Percentiles rank a stretch among this genome's conserved stretches.
These are phyloP conservation scores for Phrynocephalus guinanensis DNA, from an alignment of 2,797 vertebrate genomes.

Conservation along the genomic window DNA sequence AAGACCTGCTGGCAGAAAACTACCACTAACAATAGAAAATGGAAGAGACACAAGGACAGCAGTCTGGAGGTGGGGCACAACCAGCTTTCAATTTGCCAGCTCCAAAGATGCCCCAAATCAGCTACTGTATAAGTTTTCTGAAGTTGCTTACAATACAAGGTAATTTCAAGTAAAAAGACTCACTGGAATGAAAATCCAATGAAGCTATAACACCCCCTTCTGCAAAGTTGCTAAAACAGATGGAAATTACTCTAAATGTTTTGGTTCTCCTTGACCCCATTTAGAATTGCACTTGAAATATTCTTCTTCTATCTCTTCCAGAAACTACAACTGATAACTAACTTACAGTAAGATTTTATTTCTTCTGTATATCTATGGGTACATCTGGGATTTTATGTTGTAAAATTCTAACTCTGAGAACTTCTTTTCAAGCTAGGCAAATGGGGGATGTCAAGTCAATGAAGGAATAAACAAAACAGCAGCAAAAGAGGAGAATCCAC, in stretches of 20 bases:
- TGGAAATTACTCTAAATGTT: background rate
- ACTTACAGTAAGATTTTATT: background rate
- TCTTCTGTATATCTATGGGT: background rate
- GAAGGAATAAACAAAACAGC: background rate
- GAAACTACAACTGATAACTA: background rate
- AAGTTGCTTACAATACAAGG: no score
- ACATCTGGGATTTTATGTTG: background rate
- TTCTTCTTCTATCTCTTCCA: background rate
- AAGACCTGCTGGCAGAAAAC: no score
- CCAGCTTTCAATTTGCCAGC: no score
- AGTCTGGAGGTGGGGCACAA: no score
- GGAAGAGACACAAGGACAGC: no score
- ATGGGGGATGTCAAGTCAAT: background rate
- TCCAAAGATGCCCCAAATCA: no score
- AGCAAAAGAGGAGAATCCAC: background rate
- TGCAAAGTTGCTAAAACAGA: no score
- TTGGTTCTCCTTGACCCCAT: background rate
- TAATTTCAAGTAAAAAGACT: no score
- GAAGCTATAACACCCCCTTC: no score
- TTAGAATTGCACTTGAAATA: background rate
- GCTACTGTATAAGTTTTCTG: no score
- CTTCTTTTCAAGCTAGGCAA: background rate
- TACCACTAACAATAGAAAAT: no score
- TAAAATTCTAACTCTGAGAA: background rate
- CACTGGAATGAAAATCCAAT: no score